Evolutionary conservation across 2,888 invertebrate species (phyloP).

Genomic region (Archips xylosteana): DNA sequence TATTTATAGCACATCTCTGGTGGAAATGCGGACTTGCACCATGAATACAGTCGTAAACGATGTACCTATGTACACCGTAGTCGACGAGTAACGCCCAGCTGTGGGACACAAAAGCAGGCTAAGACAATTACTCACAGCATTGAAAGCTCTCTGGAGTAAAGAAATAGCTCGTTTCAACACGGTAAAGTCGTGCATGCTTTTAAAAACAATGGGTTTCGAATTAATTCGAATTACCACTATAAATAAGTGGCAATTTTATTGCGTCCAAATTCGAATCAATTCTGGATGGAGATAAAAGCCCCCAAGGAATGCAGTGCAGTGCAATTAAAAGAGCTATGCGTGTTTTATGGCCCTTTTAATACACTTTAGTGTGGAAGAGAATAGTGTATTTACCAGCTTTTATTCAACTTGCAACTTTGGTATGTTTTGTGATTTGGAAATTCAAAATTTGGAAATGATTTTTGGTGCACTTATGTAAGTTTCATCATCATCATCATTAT

Average conservation of each 20-base stretch:
- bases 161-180: not conserved
- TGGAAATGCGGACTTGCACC: no score
- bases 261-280: conserved; percentile 6
- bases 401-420: no score
- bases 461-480: no score
- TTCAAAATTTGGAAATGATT: no score
- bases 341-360: not conserved
- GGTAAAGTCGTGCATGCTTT: not conserved
- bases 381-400: not conserved
- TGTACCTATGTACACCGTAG: no score
- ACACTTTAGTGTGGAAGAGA: not conserved
- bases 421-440: no score
- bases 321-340: not conserved
- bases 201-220: not conserved
- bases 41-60: no score
- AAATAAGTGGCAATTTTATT: conserved; percentile 12
- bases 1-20: no score
- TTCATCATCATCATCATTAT: no score
- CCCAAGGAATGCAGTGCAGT: conserved; percentile 1
- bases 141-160: not conserved
- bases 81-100: no score
- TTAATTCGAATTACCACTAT: not conserved
- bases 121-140: no score
- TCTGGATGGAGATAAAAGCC: conserved; percentile 1
- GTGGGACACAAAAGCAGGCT: no score